Conservation (phyloP, 1,140 invertebrate species). For the Nixonia krombeini region DNA sequence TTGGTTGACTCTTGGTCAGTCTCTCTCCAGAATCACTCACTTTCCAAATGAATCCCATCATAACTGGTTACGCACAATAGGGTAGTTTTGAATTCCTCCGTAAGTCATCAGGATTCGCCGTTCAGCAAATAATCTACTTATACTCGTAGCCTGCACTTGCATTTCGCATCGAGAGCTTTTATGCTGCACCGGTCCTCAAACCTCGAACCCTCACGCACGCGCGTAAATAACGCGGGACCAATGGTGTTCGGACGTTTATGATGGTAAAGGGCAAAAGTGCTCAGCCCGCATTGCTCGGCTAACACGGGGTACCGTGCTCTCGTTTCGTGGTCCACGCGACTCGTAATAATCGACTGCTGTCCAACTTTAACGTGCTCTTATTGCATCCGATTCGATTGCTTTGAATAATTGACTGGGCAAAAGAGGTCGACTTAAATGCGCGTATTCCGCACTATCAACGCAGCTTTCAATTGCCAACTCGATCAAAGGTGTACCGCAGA, state of each 20-base stretch:
- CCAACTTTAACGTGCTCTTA: neutral
- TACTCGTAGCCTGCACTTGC: slow-evolving; percentile 13
- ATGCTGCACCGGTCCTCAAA: slow-evolving; percentile 8
- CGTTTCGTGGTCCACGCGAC: neutral
- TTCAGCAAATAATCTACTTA: slow-evolving; percentile 11
- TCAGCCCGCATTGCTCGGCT: slow-evolving; percentile 3
- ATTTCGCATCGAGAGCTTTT: slow-evolving; percentile 11
- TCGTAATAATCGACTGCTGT: neutral
- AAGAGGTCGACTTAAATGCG: too few relatives aligned
- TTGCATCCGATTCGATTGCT: neutral
- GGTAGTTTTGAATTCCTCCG: too few relatives aligned
- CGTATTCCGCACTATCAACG: too few relatives aligned
- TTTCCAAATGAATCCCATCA: neutral
- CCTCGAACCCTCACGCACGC: slow-evolving; percentile 7
- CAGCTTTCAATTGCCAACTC: too few relatives aligned
- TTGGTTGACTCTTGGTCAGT: too few relatives aligned
- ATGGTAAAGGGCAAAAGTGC: slow-evolving; percentile 11
- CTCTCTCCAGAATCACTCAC: neutral
- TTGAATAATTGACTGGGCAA: neutral
- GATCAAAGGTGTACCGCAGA: too few relatives aligned
- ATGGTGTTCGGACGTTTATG: slow-evolving; percentile 19
- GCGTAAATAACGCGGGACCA: slow-evolving; percentile 20
- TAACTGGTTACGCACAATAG: too few relatives aligned
- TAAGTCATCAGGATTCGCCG: neutral
- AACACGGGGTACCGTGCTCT: neutral